A percentile compares a stretch with the other conserved stretches of the same genome.
These are phyloP conservation scores for Lampris megalopsis DNA, from an alignment of 2,113 vertebrate species.

Conservation along the genomic window DNA sequence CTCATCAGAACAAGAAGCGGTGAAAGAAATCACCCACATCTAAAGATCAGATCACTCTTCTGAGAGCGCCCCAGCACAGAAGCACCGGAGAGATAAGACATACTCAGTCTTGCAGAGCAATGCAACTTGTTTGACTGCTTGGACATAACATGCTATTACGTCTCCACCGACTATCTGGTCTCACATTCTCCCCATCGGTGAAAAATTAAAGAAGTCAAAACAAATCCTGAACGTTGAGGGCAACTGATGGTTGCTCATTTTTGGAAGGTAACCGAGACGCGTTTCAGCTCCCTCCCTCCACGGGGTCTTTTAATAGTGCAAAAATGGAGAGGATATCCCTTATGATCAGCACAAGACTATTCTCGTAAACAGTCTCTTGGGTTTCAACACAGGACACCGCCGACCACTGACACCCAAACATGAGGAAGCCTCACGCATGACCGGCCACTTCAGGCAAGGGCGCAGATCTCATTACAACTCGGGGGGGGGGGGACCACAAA, in stretches of 20 bases:
- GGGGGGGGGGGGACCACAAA: too few relatives aligned
- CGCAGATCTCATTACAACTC: too few relatives aligned
- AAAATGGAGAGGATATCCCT: slow-evolving; percentile 35
- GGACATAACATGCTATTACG: background rate
- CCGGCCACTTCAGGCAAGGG: background rate
- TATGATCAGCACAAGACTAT: slow-evolving; percentile 50
- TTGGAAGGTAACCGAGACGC: background rate
- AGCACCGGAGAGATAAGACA: too few relatives aligned
- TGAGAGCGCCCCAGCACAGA: slow-evolving; percentile 38
- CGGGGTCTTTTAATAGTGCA: slow-evolving; percentile 56
- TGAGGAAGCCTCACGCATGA: slow-evolving; percentile 1
- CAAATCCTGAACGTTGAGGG: slow-evolving; percentile 5
- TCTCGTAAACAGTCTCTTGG: slow-evolving; percentile 36
- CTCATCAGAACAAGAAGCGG: slow-evolving; percentile 66
- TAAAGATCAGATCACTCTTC: too few relatives aligned
- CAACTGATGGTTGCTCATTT: background rate
- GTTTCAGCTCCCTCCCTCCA: slow-evolving; percentile 17
- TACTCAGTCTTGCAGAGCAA: too few relatives aligned
- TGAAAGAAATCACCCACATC: slow-evolving; percentile 51
- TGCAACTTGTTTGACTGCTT: background rate
- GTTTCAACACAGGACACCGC: slow-evolving; percentile 54
- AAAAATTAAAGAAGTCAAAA: too few relatives aligned
- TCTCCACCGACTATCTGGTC: too few relatives aligned
- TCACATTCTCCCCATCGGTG: too few relatives aligned
- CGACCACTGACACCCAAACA: slow-evolving; percentile 30